Conservation (phyloP, 2,113 vertebrate species). For the Leptocoma aspasia region DNA sequence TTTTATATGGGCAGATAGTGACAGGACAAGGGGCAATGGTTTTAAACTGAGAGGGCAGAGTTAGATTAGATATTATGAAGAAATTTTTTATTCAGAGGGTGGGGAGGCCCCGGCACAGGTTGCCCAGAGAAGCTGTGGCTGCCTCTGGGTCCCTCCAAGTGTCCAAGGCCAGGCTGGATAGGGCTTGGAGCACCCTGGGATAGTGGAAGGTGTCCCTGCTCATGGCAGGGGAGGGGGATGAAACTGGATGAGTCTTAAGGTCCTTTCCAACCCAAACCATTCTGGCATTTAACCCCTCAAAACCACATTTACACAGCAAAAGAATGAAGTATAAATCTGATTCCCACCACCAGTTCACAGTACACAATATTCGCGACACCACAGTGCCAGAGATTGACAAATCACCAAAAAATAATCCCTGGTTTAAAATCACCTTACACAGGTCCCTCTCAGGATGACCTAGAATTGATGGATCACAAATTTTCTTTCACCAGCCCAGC, state of each 20-base stretch:
- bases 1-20: background rate
- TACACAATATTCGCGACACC: accelerated
- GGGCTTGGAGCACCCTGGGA: background rate
- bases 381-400: background rate
- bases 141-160: background rate
- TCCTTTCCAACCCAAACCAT: background rate
- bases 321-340: background rate
- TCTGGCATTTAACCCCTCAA: background rate
- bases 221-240: too few species aligned
- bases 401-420: background rate
- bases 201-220: background rate
- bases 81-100: background rate
- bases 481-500: background rate
- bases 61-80: background rate
- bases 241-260: background rate
- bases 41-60: background rate
- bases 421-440: background rate
- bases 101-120: accelerated
- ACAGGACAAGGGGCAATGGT: background rate
- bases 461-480: background rate
- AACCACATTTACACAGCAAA: background rate
- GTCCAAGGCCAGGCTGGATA: accelerated
- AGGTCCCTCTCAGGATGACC: background rate
- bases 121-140: background rate
- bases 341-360: background rate